phyloP scores from a whole-genome alignment of 2,113 vertebrate species.

The Brienomyrus brachyistius region DNA sequence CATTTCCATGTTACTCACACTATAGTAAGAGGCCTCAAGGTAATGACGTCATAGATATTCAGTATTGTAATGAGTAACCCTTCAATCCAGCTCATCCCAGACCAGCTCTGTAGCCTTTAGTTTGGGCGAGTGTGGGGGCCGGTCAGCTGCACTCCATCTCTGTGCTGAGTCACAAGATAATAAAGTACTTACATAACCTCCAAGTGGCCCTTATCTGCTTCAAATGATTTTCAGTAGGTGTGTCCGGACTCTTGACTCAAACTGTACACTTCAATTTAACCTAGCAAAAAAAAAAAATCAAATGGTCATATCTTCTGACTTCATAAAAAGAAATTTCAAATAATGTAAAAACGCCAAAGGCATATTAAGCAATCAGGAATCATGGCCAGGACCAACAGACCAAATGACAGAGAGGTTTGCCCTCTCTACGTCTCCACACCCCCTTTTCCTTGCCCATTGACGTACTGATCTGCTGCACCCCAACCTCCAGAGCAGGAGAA shows the following conservation, averaged over 20 bases:
- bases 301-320: neutral
- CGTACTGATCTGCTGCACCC: too few species aligned
- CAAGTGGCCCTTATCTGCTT: neutral
- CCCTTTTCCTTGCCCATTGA: too few species aligned
- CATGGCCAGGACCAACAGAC: neutral
- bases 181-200: neutral
- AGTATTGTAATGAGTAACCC: neutral
- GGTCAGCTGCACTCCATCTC: neutral
- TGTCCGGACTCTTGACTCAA: neutral
- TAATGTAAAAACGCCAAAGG: neutral
- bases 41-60: neutral
- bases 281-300: neutral
- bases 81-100: neutral
- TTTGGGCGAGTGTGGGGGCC: neutral
- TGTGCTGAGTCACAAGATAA: neutral
- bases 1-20: neutral
- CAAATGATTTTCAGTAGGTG: neutral
- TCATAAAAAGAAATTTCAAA: neutral
- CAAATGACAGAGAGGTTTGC: neutral
- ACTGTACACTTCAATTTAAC: neutral
- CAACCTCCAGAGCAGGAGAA: too few species aligned
- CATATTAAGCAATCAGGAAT: neutral
- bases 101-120: neutral
- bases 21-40: neutral
- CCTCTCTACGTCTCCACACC: neutral